phyloP scores from a whole-genome alignment of 2,797 vertebrate species.

The Sebastes glaucus region DNA sequence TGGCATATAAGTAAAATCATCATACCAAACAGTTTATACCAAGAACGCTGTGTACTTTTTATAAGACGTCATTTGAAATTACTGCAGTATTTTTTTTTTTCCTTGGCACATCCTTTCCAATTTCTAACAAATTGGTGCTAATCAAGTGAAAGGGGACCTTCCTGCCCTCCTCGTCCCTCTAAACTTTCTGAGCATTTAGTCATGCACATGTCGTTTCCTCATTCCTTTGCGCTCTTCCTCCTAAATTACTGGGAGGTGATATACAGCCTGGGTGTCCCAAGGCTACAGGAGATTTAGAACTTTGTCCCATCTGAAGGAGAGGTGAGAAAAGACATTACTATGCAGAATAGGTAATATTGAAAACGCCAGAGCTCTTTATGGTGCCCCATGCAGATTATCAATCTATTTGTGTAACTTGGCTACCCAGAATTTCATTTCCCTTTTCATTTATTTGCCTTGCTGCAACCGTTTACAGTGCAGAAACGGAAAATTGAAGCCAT shows the following conservation, averaged over 20 bases:
- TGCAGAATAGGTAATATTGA: constrained; percentile 81
- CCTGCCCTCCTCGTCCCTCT: constrained; percentile 64
- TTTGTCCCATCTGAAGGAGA: constrained; percentile 82
- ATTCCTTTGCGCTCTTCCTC: constrained; percentile 66
- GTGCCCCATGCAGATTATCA: constrained; percentile 79
- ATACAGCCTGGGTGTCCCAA: constrained; percentile 78
- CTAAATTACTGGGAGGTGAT: constrained; percentile 81
- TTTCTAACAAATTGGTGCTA: constrained; percentile 53
- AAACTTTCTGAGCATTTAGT: constrained; percentile 70
- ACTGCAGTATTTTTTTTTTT: constrained; percentile 35
- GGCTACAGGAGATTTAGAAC: constrained; percentile 84
- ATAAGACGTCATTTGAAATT: constrained; percentile 20
- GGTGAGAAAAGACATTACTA: constrained; percentile 84
- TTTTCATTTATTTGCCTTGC: constrained; percentile 80
- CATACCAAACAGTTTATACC: neutral
- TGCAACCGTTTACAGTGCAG: constrained; percentile 71
- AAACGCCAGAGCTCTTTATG: constrained; percentile 76
- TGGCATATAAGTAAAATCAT: neutral
- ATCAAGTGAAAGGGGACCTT: constrained; percentile 59
- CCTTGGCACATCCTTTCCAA: constrained; percentile 36
- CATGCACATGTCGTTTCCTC: constrained; percentile 70
- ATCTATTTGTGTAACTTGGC: constrained; percentile 83
- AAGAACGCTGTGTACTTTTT: neutral
- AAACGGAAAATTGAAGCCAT: constrained; percentile 77
- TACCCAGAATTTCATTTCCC: constrained; percentile 81